Percentiles rank a stretch among this genome's conserved stretches.
These are phyloP conservation scores for Pseudomyrmex concolor DNA, from an alignment of 1,140 invertebrate species.

Conservation along the genomic window DNA sequence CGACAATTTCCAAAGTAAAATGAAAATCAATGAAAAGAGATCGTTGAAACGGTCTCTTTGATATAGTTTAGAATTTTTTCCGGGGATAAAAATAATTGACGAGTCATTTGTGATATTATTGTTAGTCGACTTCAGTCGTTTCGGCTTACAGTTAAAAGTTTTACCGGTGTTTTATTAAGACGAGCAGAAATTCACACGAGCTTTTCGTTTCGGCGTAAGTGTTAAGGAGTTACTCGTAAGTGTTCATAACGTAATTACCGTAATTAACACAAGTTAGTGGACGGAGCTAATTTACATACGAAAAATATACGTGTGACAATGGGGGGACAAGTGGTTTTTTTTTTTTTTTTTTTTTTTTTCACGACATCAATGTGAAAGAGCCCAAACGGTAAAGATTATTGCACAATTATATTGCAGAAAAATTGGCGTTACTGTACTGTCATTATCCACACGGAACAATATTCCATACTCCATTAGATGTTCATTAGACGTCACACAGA, in stretches of 20 bases:
- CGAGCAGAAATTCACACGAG: slow-evolving; percentile 55
- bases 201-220: slow-evolving; percentile 57
- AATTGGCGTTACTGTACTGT: slow-evolving; percentile 23
- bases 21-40: not conserved
- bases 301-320: slow-evolving; percentile 47
- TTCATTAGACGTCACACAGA: too few species aligned
- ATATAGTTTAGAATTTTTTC: not conserved
- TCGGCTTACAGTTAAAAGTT: slow-evolving; percentile 18
- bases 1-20: not conserved
- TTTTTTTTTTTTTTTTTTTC: slow-evolving; percentile 6
- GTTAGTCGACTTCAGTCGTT: slow-evolving; percentile 37
- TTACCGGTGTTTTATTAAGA: slow-evolving; percentile 36
- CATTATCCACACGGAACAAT: too few species aligned
- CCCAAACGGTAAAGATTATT: slow-evolving; percentile 18
- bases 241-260: slow-evolving; percentile 67
- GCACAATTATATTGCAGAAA: slow-evolving; percentile 30
- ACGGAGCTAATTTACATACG: slow-evolving; percentile 53
- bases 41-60: too few species aligned
- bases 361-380: slow-evolving; percentile 1
- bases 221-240: slow-evolving; percentile 65
- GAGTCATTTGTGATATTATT: slow-evolving; percentile 1
- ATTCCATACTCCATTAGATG: too few species aligned
- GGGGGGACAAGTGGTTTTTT: not conserved
- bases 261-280: slow-evolving; percentile 53
- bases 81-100: not conserved